These are phyloP conservation scores for Dromiciops gliroides DNA, from an alignment of 2,113 vertebrate genomes.

Conservation along the genomic window DNA sequence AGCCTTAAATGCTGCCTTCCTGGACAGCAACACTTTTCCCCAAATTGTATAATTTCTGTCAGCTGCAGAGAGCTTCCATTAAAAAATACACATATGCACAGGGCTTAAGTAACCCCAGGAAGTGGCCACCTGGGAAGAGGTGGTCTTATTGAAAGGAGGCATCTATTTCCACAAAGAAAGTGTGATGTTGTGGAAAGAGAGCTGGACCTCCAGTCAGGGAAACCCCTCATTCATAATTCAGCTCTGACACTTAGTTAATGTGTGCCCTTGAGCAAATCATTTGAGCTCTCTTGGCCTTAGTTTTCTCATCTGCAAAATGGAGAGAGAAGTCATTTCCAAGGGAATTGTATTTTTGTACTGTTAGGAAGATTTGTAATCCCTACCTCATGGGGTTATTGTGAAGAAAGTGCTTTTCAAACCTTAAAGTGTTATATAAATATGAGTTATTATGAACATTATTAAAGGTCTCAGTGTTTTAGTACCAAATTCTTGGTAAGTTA, in stretches of 20 bases:
- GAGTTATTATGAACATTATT: background rate
- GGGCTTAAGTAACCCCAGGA: background rate
- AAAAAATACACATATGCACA: background rate
- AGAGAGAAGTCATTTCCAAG: background rate
- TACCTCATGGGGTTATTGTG: background rate
- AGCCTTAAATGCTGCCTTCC: background rate
- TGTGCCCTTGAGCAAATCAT: background rate
- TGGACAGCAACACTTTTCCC: background rate
- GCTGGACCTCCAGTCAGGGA: background rate
- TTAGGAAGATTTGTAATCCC: background rate
- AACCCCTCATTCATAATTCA: background rate
- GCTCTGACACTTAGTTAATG: background rate
- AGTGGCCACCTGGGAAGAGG: background rate
- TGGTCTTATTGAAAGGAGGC: background rate
- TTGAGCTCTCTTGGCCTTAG: background rate
- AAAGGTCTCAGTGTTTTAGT: background rate
- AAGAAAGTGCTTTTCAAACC: background rate
- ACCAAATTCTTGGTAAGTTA: background rate
- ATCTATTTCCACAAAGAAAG: background rate
- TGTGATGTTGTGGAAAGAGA: background rate
- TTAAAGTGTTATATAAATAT: background rate
- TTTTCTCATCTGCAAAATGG: background rate
- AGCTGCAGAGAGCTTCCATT: background rate
- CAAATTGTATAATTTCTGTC: background rate
- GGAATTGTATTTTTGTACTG: background rate